Conservation (phyloP, 2,888 invertebrate species). For the Glaucopsyche alexis region DNA sequence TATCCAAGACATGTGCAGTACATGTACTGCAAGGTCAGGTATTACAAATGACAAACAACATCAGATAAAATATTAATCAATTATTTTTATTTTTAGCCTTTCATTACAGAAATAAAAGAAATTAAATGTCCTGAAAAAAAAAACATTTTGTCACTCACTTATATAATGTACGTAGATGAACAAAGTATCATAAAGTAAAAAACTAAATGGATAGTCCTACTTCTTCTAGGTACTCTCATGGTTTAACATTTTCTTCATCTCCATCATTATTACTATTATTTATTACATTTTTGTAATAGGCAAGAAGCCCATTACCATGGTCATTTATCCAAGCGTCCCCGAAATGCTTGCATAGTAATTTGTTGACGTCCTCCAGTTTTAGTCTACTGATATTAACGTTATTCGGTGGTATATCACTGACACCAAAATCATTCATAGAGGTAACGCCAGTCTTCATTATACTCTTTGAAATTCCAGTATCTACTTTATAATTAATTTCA, state of each 20-base stretch:
- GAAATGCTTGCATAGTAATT: background rate
- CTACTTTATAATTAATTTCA: slow-evolving; percentile 7
- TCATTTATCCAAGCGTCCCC: slow-evolving; percentile 4
- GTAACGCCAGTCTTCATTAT: too few relatives aligned
- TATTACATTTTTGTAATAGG: slow-evolving; percentile 3
- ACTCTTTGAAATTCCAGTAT: slow-evolving; percentile 4
- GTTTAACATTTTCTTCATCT: background rate
- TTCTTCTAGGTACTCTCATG: background rate
- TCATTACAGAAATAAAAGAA: background rate
- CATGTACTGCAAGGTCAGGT: too few relatives aligned
- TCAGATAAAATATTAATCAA: background rate
- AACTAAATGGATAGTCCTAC: background rate
- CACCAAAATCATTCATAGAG: slow-evolving; percentile 1
- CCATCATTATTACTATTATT: background rate
- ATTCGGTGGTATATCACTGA: slow-evolving; percentile 7
- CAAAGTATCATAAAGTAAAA: slow-evolving; percentile 4
- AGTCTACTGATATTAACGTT: slow-evolving; percentile 7
- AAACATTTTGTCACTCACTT: background rate
- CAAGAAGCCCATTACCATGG: slow-evolving; percentile 7
- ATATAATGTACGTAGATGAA: background rate
- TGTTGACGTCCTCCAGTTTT: slow-evolving; percentile 7
- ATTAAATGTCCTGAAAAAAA: background rate
- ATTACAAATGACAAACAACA: too few relatives aligned
- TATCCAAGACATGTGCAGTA: too few relatives aligned
- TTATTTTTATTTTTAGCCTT: slow-evolving; percentile 8